Base-by-base conservation (phyloP, 2,797 vertebrate genomes). In the Dicrostonyx torquatus region DNA sequence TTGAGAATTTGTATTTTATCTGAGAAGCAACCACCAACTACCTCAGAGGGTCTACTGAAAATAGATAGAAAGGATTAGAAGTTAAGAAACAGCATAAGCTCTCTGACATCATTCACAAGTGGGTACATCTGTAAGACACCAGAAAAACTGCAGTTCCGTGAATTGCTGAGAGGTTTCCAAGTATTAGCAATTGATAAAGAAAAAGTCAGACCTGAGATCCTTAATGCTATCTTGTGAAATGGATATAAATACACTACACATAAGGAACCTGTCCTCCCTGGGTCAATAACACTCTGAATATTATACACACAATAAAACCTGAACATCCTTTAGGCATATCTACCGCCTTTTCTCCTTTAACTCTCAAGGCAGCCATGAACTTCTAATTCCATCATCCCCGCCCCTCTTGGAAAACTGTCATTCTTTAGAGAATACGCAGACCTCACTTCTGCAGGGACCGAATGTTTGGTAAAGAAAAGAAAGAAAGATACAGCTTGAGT, bases 1-100 rank as follows among this genome's bases (percentile, higher is more conserved):
- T 53, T 40, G 83, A 97, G 77, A 94, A 95, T 22, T 89, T 60
- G 11, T 20, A 83, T 85, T 94, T 92, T 37, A 75, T 87, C 26
- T 79, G 53, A 90, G 90, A 93, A 64, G 64, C 18, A 77, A 43
- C 20, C 68, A 79, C 40, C 55, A 86, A 13, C 17, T 60, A 53
- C 24, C 24, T 11, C n/a, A 77, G 37, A 12, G 5, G 88, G 70
- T 75, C 73, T 31, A 76, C 10, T 55, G 68, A 95, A 93, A 89
- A 76, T 55, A 90, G 26, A 37, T 50, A 40, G 24, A 84, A 79
- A 68, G 11, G 18, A 37, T 14, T 43, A 55, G 53, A 88, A 50
- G 10, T 40, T 76, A n/a, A 9, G 53, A 85, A 60, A 72, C 26
- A 79, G n/a, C 43, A 40, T 37, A 70, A 43, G 11, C 17, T 48